Evolutionary conservation across 2,113 vertebrate genomes (phyloP).

Genomic region (Oreochromis niloticus): DNA sequence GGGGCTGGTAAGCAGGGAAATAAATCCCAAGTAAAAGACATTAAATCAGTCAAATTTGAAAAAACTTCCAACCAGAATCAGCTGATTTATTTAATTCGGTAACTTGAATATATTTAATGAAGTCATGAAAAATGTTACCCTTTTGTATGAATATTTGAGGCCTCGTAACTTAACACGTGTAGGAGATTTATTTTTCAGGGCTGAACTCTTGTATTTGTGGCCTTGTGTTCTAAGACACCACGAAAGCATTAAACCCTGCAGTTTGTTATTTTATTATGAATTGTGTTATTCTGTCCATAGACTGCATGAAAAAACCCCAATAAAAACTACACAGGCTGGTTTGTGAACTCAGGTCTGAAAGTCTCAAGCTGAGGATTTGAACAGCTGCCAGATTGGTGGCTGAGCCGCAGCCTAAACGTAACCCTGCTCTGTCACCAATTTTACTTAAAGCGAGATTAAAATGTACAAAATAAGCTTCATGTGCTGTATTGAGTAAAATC

Average conservation of each 20-base stretch:
- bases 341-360: rapidly evolving
- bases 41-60: neutral
- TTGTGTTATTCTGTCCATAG: neutral
- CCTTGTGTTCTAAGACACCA: neutral
- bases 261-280: neutral
- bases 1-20: neutral
- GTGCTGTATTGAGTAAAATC: rapidly evolving
- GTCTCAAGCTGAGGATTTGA: neutral
- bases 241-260: neutral
- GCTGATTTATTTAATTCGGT: neutral
- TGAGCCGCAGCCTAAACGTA: rapidly evolving
- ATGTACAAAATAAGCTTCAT: neutral
- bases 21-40: neutral
- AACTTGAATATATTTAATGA: neutral
- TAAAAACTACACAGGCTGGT: neutral
- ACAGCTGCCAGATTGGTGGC: neutral
- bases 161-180: rapidly evolving
- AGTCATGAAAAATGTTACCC: neutral
- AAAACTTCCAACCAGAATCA: neutral
- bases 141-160: neutral
- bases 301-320: neutral
- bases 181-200: neutral
- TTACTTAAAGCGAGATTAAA: neutral
- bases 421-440: neutral
- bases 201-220: neutral